Conservation (phyloP, 2,888 invertebrate species). For the Caenorhabditis zanzibari region DNA sequence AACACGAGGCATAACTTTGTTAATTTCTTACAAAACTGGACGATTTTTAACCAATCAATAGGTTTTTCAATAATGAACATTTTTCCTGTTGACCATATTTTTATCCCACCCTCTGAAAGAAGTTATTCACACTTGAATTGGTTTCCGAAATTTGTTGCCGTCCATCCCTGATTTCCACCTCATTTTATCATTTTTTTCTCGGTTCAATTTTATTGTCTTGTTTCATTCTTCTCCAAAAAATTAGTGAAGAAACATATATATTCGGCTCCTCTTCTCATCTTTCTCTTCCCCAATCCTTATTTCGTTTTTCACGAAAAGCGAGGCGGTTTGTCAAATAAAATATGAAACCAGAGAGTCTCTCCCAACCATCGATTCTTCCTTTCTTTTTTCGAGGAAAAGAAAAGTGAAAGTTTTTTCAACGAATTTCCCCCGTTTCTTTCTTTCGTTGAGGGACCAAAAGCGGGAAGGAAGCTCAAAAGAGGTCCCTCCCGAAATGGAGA, state of each 20-base stretch:
- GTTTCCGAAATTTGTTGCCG: too few species aligned
- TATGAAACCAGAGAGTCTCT: constrained; percentile 61
- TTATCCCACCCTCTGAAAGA: too few species aligned
- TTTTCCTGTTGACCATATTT: too few species aligned
- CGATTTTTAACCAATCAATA: too few species aligned
- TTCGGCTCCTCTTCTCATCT: constrained; percentile 24
- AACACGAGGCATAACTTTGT: too few species aligned
- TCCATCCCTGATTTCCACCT: too few species aligned
- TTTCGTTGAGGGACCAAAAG: constrained; percentile 24
- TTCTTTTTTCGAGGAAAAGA: constrained; percentile 3
- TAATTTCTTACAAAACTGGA: too few species aligned
- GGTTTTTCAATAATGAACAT: too few species aligned
- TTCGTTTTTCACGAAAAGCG: constrained; percentile 20
- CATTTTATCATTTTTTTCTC: too few species aligned
- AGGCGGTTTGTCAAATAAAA: constrained; percentile 56
- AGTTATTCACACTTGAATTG: too few species aligned
- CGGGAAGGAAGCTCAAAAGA: constrained; percentile 1
- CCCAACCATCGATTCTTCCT: constrained; percentile 28
- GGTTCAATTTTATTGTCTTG: background rate
- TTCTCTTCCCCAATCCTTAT: constrained; percentile 18
- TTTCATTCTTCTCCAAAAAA: background rate
- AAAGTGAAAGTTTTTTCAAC: constrained; percentile 54
- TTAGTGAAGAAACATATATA: background rate
- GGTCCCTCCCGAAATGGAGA: background rate
- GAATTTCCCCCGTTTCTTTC: constrained; percentile 32